Evolutionary conservation across 2,113 vertebrate genomes (phyloP), one percentile per base, ranked within the genome.

Genomic region (Rousettus leschenaultii): DNA sequence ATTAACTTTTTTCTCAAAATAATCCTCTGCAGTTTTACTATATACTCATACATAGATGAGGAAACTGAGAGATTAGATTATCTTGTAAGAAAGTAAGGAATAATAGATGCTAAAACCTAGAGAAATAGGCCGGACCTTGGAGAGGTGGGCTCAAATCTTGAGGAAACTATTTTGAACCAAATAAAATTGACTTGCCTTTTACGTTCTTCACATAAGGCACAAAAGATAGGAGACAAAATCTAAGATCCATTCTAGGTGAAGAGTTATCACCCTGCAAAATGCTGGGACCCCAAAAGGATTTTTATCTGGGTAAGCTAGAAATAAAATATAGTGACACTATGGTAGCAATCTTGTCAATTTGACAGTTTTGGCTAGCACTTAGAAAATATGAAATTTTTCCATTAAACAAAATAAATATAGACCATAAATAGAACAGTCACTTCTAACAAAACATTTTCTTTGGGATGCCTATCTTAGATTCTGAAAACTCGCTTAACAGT

Each of bases 381-480:
- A 92, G 14, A 2, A 89, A 74, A 89, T 21, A 68, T 6, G 5
- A 59, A 57, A 59, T 35, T 92, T 92, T 73, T 43, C 26, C 53
- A 89, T 0, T 89, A 33, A 86, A 33, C 7, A 74, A 89, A 79
- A 82, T 89, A 21, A 89, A 88, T 26, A 5, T 11, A 70, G 30
- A 68, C 48, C 74, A 21, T n/a, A 66, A 78, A 86, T 15, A 87
- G 16, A 65, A 61, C 3, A 55, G 28, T 73, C 15, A 90, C 86
- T 86, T 86, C 55, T 86, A 96, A 86, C 13, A 51, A 73, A 33
- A 63, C 14, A 91, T 75, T 91, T 75, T 94, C 40, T 75, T 61
- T 45, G n/a, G 28, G 24, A 82, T 61, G 38, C 30, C 28, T 38
- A 65, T 51, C 26, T 93, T 86, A 77, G 61, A 70, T 77, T 86